Evolutionary conservation across 2,113 vertebrate genomes (phyloP).

Genomic region (Promerops cafer): DNA sequence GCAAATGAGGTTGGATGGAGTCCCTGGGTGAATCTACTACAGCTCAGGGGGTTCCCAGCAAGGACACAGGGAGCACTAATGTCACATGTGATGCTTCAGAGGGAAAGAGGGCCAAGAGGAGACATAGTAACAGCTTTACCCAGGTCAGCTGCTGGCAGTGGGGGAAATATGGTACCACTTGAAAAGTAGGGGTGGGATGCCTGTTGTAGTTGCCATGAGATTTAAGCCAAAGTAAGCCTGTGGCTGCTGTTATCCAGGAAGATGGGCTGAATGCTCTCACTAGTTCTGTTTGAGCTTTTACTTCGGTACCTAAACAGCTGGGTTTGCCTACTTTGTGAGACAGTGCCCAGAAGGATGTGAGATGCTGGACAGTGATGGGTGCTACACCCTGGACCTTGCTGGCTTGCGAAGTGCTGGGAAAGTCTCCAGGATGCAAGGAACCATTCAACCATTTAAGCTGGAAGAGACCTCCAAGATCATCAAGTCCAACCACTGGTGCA

Average conservation of each 20-base stretch:
- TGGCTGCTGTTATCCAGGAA: not conserved
- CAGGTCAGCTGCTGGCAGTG: not conserved
- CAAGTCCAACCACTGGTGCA: not conserved
- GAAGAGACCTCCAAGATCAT: not conserved
- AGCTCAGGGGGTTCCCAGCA: not conserved
- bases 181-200: not conserved
- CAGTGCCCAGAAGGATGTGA: not conserved
- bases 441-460: not conserved
- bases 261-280: not conserved
- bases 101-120: not conserved
- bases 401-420: not conserved
- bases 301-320: not conserved
- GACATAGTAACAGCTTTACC: not conserved
- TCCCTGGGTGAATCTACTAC: not conserved
- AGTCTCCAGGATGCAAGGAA: not conserved
- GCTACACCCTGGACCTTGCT: rapidly evolving
- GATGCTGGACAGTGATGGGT: not conserved
- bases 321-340: not conserved
- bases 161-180: not conserved
- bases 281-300: not conserved
- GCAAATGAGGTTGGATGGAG: not conserved
- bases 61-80: not conserved
- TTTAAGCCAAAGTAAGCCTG: not conserved
- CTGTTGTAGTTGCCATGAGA: not conserved
- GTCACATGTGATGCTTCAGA: not conserved